phyloP scores from a whole-genome alignment of 2,888 invertebrate genomes.

The Drosophila atripex region DNA sequence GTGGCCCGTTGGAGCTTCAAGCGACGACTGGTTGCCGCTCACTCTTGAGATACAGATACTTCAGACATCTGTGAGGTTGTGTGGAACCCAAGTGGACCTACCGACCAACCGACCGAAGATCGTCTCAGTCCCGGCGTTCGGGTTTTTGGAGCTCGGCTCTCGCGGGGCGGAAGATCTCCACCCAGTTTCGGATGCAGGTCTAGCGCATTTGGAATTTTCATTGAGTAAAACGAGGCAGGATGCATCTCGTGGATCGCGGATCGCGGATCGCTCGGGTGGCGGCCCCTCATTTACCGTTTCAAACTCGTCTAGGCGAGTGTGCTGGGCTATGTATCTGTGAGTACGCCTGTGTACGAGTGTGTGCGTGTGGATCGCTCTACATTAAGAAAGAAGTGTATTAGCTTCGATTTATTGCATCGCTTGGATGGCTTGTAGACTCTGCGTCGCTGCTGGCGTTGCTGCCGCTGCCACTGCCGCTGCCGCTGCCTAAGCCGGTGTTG shows the following conservation, averaged over 20 bases:
- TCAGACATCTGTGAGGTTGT: constrained; percentile 23
- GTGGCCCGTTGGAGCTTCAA: constrained; percentile 55
- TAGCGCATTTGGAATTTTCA: constrained; percentile 75
- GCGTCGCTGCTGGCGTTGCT: constrained; percentile 11
- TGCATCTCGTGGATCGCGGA: constrained; percentile 50
- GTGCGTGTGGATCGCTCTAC: constrained; percentile 65
- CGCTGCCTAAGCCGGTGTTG: constrained; percentile 18
- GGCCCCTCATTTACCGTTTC: constrained; percentile 73
- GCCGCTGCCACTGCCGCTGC: too few relatives aligned
- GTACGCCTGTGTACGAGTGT: constrained; percentile 18
- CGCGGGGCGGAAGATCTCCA: constrained; percentile 81
- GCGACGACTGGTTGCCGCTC: constrained; percentile 66
- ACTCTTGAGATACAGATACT: constrained; percentile 54
- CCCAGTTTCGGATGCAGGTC: constrained; percentile 81
- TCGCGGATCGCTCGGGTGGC: constrained; percentile 38
- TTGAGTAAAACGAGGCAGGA: constrained; percentile 77
- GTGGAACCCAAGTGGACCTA: constrained; percentile 66
- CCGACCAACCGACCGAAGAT: constrained; percentile 1
- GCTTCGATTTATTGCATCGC: constrained; percentile 79
- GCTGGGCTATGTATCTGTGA: constrained; percentile 34
- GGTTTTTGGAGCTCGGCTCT: constrained; percentile 47
- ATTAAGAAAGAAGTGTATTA: constrained; percentile 78
- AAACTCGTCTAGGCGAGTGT: constrained; percentile 71
- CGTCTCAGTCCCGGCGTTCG: constrained; percentile 12
- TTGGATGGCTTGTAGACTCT: constrained; percentile 38